Evolutionary conservation across 2,888 invertebrate genomes (phyloP), one percentile per base, ranked within the genome.

Genomic region (Ametastegia equiseti): DNA sequence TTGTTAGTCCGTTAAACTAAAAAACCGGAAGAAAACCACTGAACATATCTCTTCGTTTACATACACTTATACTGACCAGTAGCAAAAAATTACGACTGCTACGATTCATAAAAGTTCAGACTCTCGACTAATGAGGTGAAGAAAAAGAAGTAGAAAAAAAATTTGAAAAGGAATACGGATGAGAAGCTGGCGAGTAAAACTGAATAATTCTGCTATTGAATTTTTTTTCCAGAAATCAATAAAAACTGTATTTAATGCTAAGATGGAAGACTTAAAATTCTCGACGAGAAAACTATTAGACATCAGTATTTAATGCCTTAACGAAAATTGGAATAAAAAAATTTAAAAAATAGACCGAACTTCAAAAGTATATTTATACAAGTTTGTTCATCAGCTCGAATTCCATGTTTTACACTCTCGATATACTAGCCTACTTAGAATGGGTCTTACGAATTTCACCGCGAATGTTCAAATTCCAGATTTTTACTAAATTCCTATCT

Each of bases 1-100:
- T 65, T 54, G 5, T 27, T 15, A 30, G 60, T 30, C 60, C 30
- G 60, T 60, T 60, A 60, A 60, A 13, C 13, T 15, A 60, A 30
- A 30, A 60, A 60, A 30, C 60, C 60, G 60, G 60, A 60, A 60
- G 60, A 30, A 60, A 4, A 30, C 60, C 60, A 30, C 60, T 60
- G 30, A 60, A 15, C 60, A 30, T 15, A 60, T 30, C 23, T 54
- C 54, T 54, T 19, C 11, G 7, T 23, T 15, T 60, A n/a, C n/a
- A n/a, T n/a, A n/a, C n/a, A n/a, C n/a, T 15, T 30, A 30, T 30
- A 57, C 57, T 57, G 60, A 60, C 60, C 30, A 60, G 60, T 11
- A 15, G 60, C 30, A 60, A 60, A 15, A 60, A 30, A 15, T 60
- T 5, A 1, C 13, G 5, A 15, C 30, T 6, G 30, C 2, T 30